A percentile compares a stretch with the other conserved stretches of the same genome.
Conservation (phyloP, 2,888 invertebrate species). For the Dichetophora obliterata region DNA sequence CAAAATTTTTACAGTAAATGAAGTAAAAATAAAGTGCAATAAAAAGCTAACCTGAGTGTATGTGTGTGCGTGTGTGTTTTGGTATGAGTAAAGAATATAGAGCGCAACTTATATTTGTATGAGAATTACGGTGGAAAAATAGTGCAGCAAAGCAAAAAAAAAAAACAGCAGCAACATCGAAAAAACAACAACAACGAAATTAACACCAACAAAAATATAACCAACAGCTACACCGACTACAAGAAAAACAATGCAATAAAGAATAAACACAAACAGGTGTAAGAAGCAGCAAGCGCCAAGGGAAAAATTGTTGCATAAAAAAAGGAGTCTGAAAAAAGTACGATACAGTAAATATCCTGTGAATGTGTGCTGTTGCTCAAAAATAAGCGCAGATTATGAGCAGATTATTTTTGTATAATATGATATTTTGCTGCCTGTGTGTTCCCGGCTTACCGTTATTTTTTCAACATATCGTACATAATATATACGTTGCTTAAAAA, state of each 20-base stretch:
- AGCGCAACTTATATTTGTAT: not conserved
- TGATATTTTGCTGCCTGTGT: conserved; percentile 36
- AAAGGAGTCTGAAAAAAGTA: not conserved
- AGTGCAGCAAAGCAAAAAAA: not conserved
- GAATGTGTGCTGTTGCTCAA: conserved; percentile 31
- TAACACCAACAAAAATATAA: not conserved
- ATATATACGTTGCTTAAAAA: conserved; percentile 8
- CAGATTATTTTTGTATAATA: conserved; percentile 49
- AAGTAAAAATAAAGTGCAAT: not conserved
- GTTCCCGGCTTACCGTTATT: conserved; percentile 12
- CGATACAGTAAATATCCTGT: not conserved
- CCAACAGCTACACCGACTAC: not conserved
- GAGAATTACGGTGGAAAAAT: not conserved
- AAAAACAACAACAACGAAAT: not conserved
- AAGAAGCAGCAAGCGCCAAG: not conserved
- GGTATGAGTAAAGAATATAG: not conserved
- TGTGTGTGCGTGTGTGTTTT: no score
- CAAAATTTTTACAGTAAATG: no score
- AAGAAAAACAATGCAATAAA: not conserved
- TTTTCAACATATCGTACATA: not conserved
- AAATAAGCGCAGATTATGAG: conserved; percentile 63
- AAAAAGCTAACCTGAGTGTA: not conserved
- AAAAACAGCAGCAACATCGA: no score
- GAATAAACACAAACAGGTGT: not conserved
- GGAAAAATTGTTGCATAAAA: not conserved